phyloP scores from a whole-genome alignment of 1,140 invertebrate genomes.

The Drosophila bocqueti region DNA sequence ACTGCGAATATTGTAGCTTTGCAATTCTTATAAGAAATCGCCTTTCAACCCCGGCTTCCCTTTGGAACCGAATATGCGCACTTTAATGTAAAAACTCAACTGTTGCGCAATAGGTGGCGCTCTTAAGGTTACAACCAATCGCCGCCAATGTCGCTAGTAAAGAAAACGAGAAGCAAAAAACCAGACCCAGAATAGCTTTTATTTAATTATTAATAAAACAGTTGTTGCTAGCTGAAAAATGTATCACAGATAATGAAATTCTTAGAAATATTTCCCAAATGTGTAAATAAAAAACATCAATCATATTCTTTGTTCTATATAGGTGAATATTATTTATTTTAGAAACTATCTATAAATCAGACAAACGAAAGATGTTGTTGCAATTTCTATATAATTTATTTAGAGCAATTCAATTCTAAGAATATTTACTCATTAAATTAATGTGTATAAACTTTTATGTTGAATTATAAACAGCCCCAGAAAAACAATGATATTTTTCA shows the following conservation, averaged over 20 bases:
- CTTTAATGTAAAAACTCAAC: not conserved
- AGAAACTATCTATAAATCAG: not conserved
- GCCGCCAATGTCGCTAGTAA: slow-evolving; percentile 38
- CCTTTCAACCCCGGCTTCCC: slow-evolving; percentile 40
- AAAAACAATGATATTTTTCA: not conserved
- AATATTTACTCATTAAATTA: not conserved
- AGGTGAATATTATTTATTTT: not conserved
- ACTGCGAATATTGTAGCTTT: not conserved
- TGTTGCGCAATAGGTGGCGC: slow-evolving; percentile 60
- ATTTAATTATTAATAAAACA: not conserved
- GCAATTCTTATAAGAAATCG: slow-evolving; percentile 55
- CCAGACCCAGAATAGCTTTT: not conserved
- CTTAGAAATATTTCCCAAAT: not conserved
- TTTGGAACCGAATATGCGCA: slow-evolving; percentile 62
- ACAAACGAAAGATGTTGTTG: not conserved
- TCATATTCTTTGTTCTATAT: not conserved
- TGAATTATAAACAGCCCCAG: not conserved
- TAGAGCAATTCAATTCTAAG: not conserved
- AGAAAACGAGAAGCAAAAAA: not conserved
- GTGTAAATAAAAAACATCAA: no score
- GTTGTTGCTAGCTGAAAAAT: not conserved
- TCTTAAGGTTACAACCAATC: slow-evolving; percentile 25
- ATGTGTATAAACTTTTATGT: not conserved
- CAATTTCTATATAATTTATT: not conserved
- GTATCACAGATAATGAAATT: no score